phyloP scores from a whole-genome alignment of 2,888 invertebrate genomes.

The Baccha elongata region DNA sequence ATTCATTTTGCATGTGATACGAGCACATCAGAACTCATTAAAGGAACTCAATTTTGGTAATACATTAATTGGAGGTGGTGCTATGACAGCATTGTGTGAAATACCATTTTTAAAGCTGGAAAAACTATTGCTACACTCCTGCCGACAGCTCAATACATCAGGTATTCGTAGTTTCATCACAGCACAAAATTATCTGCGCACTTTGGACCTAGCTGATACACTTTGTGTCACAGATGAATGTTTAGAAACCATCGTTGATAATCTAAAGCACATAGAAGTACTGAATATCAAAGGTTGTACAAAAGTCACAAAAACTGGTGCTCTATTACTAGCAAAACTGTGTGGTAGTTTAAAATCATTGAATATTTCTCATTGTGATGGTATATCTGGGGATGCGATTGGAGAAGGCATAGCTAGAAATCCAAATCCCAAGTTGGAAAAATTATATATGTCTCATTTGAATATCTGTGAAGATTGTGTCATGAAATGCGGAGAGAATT shows the following conservation, averaged over 20 bases:
- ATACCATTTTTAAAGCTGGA: constrained; percentile 81
- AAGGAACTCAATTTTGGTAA: constrained; percentile 86
- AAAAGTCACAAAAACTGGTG: constrained; percentile 86
- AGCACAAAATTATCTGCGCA: constrained; percentile 84
- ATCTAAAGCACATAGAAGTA: constrained; percentile 84
- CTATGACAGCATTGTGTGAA: constrained; percentile 84
- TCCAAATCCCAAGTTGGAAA: constrained; percentile 83
- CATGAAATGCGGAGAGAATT: constrained; percentile 84
- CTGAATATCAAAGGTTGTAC: constrained; percentile 86
- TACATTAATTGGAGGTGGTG: constrained; percentile 87
- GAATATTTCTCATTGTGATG: constrained; percentile 87
- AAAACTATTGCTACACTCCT: constrained; percentile 77
- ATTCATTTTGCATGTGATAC: constrained; percentile 85
- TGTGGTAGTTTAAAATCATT: constrained; percentile 83
- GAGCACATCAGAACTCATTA: constrained; percentile 83
- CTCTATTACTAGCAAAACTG: constrained; percentile 84
- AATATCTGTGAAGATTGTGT: constrained; percentile 86
- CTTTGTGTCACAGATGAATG: constrained; percentile 86
- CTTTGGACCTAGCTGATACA: constrained; percentile 86
- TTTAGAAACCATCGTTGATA: constrained; percentile 84
- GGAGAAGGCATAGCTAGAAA: constrained; percentile 84
- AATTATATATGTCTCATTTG: constrained; percentile 85
- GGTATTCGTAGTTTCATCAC: constrained; percentile 77
- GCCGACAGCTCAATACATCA: constrained; percentile 78
- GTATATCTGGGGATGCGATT: constrained; percentile 85